phyloP scores from a whole-genome alignment of 2,113 vertebrate species.

The Toxotes chatareus region DNA sequence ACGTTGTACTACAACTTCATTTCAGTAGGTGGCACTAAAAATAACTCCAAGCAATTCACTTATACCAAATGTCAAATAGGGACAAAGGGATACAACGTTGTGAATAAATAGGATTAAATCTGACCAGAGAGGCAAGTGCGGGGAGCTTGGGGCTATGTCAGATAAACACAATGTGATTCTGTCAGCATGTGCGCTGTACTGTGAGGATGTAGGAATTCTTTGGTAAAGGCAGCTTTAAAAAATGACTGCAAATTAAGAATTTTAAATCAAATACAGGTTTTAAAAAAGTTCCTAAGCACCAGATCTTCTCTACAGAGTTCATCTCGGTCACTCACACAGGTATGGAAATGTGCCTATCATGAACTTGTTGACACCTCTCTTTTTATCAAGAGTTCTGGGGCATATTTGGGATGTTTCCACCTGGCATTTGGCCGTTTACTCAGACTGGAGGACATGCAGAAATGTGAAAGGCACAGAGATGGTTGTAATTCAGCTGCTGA shows the following conservation, averaged over 20 bases:
- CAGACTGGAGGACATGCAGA: slow-evolving; percentile 4
- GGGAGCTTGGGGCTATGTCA: slow-evolving; percentile 17
- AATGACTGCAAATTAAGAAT: neutral
- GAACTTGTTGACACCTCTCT: slow-evolving; percentile 24
- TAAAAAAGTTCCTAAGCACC: neutral
- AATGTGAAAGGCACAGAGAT: neutral
- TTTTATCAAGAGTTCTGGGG: slow-evolving; percentile 15
- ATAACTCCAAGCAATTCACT: slow-evolving; percentile 60
- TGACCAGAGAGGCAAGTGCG: slow-evolving; percentile 25
- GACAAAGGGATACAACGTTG: slow-evolving; percentile 56
- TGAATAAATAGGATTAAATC: slow-evolving; percentile 60
- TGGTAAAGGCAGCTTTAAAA: neutral
- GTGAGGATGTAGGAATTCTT: neutral
- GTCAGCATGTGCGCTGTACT: neutral
- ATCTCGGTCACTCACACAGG: slow-evolving; percentile 5
- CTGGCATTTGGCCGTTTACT: neutral
- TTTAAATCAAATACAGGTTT: neutral
- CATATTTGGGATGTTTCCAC: slow-evolving; percentile 17
- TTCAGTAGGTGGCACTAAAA: slow-evolving; percentile 76
- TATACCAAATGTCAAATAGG: slow-evolving; percentile 55
- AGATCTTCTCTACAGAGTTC: neutral
- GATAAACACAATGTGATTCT: slow-evolving; percentile 32
- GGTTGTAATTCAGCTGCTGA: neutral
- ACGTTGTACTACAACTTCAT: slow-evolving; percentile 55
- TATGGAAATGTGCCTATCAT: neutral